These are phyloP conservation scores for Pelmatolapia mariae DNA, from an alignment of 2,113 vertebrate genomes.

Conservation along the genomic window DNA sequence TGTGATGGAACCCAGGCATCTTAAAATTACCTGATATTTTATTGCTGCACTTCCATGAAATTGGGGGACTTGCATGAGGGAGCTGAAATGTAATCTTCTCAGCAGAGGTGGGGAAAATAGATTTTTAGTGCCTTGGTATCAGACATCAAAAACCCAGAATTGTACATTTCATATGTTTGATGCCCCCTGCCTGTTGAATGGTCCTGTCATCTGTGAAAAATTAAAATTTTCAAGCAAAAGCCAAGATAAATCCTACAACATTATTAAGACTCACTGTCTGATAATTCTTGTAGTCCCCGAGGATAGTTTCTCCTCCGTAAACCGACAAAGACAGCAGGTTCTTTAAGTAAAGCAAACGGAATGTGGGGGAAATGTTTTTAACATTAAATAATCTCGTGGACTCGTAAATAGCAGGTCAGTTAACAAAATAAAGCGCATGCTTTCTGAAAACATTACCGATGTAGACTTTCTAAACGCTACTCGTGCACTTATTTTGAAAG, in stretches of 20 bases:
- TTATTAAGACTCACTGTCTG: neutral
- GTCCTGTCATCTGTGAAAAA: neutral
- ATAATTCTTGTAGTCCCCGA: rapidly evolving
- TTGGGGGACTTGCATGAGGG: neutral
- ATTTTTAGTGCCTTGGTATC: neutral
- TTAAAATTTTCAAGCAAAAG: neutral
- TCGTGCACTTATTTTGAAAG: conserved; percentile 45
- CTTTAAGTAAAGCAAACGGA: neutral
- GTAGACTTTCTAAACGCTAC: neutral
- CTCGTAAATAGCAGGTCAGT: neutral
- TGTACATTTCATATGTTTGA: neutral
- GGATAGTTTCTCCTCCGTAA: rapidly evolving
- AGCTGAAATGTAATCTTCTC: neutral
- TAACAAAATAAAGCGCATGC: neutral
- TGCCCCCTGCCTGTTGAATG: neutral
- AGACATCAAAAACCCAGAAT: neutral
- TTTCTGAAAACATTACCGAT: neutral
- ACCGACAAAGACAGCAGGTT: rapidly evolving
- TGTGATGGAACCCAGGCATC: neutral
- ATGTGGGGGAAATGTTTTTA: neutral
- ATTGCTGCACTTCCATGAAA: neutral
- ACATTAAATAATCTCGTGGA: neutral
- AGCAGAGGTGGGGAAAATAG: neutral
- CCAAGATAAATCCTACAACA: neutral
- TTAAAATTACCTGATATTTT: neutral